phyloP scores from a whole-genome alignment of 2,113 vertebrate species.

The Maccullochella peelii region DNA sequence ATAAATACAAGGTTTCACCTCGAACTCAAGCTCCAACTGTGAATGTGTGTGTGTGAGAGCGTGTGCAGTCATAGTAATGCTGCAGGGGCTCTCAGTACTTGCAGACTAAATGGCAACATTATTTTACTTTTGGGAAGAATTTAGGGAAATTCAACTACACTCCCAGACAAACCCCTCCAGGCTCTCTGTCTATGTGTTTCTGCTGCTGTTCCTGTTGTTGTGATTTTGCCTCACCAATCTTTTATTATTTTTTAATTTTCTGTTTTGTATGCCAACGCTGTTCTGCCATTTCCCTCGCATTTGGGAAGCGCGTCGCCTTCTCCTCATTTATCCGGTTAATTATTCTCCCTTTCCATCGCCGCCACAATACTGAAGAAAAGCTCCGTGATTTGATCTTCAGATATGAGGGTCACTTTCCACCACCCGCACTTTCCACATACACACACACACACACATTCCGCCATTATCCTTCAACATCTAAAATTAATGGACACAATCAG shows the following conservation, averaged over 20 bases:
- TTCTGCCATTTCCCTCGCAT: constrained; percentile 34
- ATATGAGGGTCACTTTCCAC: constrained; percentile 38
- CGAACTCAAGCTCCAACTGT: constrained; percentile 40
- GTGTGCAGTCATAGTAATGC: constrained; percentile 44
- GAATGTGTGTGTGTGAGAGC: constrained; percentile 23
- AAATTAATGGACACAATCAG: constrained; percentile 66
- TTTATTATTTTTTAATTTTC: constrained; percentile 34
- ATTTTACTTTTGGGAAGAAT: constrained; percentile 67
- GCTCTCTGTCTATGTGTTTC: constrained; percentile 19
- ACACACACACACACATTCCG: neutral
- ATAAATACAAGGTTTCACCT: constrained; percentile 62
- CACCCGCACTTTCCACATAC: constrained; percentile 4
- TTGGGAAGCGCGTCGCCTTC: neutral
- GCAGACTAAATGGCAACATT: constrained; percentile 60
- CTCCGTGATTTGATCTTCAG: constrained; percentile 32
- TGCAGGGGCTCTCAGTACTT: constrained; percentile 49
- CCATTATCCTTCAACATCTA: constrained; percentile 67
- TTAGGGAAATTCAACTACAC: constrained; percentile 59
- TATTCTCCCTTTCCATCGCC: constrained; percentile 29
- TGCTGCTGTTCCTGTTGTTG: constrained; percentile 8
- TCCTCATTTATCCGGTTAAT: constrained; percentile 42
- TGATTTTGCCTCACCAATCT: constrained; percentile 4
- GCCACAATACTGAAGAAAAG: constrained; percentile 21
- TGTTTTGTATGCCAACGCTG: constrained; percentile 37
- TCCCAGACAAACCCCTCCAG: constrained; percentile 41